These are phyloP conservation scores for Palythoa grandis DNA, from an alignment of 92 coral and sea anemone species.

Conservation along the genomic window DNA sequence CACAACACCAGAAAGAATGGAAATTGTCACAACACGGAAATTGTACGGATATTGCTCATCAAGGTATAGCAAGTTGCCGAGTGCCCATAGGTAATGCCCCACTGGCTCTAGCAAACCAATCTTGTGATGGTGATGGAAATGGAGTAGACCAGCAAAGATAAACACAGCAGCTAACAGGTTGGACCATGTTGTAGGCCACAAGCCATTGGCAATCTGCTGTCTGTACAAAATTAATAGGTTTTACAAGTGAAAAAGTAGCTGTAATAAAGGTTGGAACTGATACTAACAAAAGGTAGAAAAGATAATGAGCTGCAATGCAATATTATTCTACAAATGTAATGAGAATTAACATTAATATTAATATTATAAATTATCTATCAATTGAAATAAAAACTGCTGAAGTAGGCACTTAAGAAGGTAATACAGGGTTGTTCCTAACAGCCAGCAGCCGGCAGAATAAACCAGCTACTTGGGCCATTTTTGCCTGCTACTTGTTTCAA, in stretches of 20 bases:
- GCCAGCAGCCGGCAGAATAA: too few species aligned
- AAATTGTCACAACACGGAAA: slow-evolving; percentile 72
- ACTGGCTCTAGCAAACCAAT: slow-evolving; percentile 61
- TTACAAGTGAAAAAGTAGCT: neutral
- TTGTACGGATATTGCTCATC: slow-evolving; percentile 82
- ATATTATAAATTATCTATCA: too few species aligned
- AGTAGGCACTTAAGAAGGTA: too few species aligned
- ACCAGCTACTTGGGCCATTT: too few species aligned
- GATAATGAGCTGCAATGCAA: too few species aligned
- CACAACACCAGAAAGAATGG: slow-evolving; percentile 77
- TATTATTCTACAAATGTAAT: too few species aligned
- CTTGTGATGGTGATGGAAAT: slow-evolving; percentile 76
- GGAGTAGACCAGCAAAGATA: slow-evolving; percentile 76
- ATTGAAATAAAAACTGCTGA: too few species aligned
- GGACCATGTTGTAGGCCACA: slow-evolving; percentile 98
- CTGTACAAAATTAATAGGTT: slow-evolving; percentile 43
- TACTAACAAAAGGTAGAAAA: neutral
- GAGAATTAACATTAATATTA: too few species aligned
- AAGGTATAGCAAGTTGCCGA: slow-evolving; percentile 73
- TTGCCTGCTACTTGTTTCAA: too few species aligned
- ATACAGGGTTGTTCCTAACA: too few species aligned
- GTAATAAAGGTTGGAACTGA: neutral
- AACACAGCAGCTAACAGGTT: slow-evolving; percentile 78
- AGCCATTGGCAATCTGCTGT: slow-evolving; percentile 94
- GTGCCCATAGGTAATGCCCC: slow-evolving; percentile 74